These are phyloP conservation scores for Drosophila meridionalis DNA, from an alignment of 2,888 invertebrate species.

Conservation along the genomic window DNA sequence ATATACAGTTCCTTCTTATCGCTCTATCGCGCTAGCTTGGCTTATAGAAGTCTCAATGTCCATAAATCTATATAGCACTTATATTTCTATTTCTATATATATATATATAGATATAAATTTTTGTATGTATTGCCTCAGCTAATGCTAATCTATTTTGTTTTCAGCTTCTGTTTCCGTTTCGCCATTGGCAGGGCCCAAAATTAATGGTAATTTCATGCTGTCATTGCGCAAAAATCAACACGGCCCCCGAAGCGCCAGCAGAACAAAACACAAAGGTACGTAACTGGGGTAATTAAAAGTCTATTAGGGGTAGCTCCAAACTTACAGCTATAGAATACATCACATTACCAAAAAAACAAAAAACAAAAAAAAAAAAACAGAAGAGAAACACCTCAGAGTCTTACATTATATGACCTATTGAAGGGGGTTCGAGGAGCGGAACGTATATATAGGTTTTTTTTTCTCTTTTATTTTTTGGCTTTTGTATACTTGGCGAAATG, in stretches of 20 bases:
- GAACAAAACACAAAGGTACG: constrained; percentile 58
- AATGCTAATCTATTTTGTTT: constrained; percentile 57
- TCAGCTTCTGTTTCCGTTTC: constrained; percentile 40
- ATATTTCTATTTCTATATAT: constrained; percentile 17
- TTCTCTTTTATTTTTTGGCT: constrained; percentile 7
- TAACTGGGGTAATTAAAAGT: constrained; percentile 59
- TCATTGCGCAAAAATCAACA: constrained; percentile 65
- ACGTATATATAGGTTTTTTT: constrained; percentile 2
- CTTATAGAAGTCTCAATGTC: constrained; percentile 36
- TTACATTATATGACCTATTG: constrained; percentile 13
- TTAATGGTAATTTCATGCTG: constrained; percentile 67
- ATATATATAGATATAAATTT: constrained; percentile 13
- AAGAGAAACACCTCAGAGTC: constrained; percentile 3
- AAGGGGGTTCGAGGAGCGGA: not conserved
- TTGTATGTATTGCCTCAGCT: constrained; percentile 24
- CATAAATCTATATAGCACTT: constrained; percentile 15
- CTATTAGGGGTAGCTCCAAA: constrained; percentile 54
- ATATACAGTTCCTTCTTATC: not conserved
- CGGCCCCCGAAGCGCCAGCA: constrained; percentile 48
- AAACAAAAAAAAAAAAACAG: not conserved
- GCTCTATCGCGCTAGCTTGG: constrained; percentile 2
- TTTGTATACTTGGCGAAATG: constrained; percentile 35
- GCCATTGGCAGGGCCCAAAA: constrained; percentile 41
- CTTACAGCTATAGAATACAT: constrained; percentile 14
- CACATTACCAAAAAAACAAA: constrained; percentile 15